Conservation (phyloP, 2,797 vertebrate genomes). For the Neosilurus hyrtlii region DNA sequence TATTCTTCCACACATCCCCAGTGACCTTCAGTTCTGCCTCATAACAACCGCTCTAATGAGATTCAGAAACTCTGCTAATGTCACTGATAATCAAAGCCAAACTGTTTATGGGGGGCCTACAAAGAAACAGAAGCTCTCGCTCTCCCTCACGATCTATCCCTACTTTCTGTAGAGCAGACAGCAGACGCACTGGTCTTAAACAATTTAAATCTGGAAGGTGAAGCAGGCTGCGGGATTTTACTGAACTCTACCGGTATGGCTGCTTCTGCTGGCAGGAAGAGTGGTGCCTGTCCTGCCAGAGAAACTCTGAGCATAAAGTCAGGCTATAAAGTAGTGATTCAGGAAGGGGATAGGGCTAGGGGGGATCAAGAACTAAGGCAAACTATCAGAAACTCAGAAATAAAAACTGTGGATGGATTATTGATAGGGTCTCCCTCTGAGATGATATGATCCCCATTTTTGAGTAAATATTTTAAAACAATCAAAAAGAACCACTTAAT, state of each 20-base stretch:
- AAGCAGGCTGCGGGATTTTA: not conserved
- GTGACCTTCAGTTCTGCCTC: slow-evolving; percentile 43
- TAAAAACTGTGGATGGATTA: not conserved
- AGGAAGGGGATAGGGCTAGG: not conserved
- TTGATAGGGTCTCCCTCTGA: not conserved
- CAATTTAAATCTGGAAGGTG: not conserved
- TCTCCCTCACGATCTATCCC: not conserved
- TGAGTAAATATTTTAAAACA: not conserved
- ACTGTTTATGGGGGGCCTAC: not conserved
- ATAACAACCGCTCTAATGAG: slow-evolving; percentile 39
- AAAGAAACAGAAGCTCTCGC: not conserved
- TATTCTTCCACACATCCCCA: not conserved
- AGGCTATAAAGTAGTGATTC: not conserved
- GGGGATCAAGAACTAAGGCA: not conserved
- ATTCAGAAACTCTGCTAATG: slow-evolving; percentile 21
- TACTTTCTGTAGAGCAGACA: not conserved
- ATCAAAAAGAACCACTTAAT: too few species aligned
- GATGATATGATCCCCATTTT: too few species aligned
- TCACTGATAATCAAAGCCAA: slow-evolving; percentile 34
- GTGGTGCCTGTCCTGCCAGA: not conserved
- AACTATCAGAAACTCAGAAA: not conserved
- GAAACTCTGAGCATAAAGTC: not conserved
- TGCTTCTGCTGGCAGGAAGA: not conserved
- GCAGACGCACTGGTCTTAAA: not conserved
- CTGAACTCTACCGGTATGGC: not conserved